These are phyloP conservation scores for Drosophila ustulata DNA, from an alignment of 2,888 invertebrate species.

Conservation along the genomic window DNA sequence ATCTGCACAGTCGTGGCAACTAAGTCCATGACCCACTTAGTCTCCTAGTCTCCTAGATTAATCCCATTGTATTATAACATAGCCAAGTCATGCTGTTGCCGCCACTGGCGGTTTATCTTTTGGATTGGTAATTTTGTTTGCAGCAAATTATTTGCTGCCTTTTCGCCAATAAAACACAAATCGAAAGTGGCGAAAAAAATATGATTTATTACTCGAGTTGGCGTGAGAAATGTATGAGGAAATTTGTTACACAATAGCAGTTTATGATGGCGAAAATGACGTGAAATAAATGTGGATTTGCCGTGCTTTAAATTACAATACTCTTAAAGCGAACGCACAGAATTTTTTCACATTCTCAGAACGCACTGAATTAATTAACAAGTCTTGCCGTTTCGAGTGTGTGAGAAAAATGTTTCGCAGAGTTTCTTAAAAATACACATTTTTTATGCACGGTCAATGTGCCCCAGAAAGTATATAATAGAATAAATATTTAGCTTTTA, in stretches of 20 bases:
- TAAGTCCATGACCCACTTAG: conserved; percentile 19
- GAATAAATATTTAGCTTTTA: conserved; percentile 1
- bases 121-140: conserved; percentile 7
- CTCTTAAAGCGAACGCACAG: not conserved
- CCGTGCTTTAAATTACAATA: not conserved
- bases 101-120: not conserved
- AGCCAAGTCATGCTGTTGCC: conserved; percentile 22
- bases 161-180: conserved; percentile 45
- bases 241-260: conserved; percentile 6
- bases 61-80: conserved; percentile 18
- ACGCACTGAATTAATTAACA: not conserved
- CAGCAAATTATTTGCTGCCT: conserved; percentile 14
- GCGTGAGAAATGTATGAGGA: not conserved
- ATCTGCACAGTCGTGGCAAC: not conserved
- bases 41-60: conserved; percentile 4
- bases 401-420: not conserved
- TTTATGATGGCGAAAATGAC: conserved; percentile 4
- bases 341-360: not conserved
- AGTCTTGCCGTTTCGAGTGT: no score
- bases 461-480: not conserved
- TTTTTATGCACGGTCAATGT: not conserved
- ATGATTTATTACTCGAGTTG: conserved; percentile 54
- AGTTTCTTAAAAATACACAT: conserved; percentile 3
- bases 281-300: not conserved
- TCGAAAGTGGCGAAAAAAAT: conserved; percentile 56